These are phyloP conservation scores for Noctua pronuba DNA, from an alignment of 2,888 invertebrate genomes.

Conservation along the genomic window DNA sequence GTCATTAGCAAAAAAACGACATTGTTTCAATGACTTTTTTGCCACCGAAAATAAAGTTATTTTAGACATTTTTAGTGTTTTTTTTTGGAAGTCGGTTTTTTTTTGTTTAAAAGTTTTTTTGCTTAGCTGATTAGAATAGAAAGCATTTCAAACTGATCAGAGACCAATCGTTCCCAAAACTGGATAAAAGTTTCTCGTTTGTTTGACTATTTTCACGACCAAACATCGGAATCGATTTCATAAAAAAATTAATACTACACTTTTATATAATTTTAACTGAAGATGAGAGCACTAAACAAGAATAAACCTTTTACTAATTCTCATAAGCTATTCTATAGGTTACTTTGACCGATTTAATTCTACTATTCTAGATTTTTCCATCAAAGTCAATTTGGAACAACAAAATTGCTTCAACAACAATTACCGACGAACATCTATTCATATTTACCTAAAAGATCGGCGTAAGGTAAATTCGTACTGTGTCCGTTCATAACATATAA, in stretches of 20 bases:
- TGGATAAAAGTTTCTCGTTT: neutral
- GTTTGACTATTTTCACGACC: neutral
- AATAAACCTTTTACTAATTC: neutral
- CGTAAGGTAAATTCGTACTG: constrained; percentile 12
- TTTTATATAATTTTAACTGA: neutral
- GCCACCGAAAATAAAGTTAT: no score
- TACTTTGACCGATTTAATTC: neutral
- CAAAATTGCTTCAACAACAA: neutral
- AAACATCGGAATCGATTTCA: neutral
- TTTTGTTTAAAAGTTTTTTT: neutral
- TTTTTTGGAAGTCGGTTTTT: no score
- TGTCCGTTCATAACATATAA: constrained; percentile 1
- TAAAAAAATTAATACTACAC: neutral
- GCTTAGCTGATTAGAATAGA: neutral
- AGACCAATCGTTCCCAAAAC: neutral
- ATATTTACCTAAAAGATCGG: constrained; percentile 29
- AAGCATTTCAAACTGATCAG: neutral
- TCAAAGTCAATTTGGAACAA: neutral
- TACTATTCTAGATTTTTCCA: constrained; percentile 11
- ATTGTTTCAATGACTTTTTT: no score
- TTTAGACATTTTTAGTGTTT: no score
- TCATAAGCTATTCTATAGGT: neutral
- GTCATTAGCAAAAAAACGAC: no score
- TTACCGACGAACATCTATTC: neutral
- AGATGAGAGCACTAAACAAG: neutral